Conservation (phyloP, 2,113 vertebrate species). For the Perca schrenkii region DNA sequence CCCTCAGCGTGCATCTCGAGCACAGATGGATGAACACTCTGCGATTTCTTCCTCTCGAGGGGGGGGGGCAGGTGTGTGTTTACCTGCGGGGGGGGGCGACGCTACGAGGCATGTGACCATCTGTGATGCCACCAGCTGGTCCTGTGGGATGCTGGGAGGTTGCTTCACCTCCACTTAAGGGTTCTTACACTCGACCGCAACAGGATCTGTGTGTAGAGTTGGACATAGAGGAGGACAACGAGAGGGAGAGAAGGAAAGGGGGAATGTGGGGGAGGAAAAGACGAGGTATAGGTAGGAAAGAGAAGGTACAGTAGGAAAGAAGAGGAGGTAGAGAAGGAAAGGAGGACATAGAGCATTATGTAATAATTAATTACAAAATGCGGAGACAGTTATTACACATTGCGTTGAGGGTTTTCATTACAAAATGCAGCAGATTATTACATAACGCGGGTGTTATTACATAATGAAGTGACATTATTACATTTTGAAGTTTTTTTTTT, state of each 20-base stretch:
- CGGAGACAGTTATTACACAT: too few relatives aligned
- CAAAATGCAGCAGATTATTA: too few relatives aligned
- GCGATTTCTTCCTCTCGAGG: neutral
- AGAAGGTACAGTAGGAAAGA: too few relatives aligned
- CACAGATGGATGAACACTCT: constrained; percentile 7
- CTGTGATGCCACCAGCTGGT: constrained; percentile 9
- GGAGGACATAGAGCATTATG: too few relatives aligned
- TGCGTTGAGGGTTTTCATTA: too few relatives aligned
- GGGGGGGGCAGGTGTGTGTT: neutral
- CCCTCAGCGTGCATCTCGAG: neutral
- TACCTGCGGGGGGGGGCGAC: constrained; percentile 23
- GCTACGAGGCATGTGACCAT: neutral
- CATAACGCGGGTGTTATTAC: too few relatives aligned
- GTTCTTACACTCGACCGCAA: neutral
- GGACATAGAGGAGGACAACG: neutral
- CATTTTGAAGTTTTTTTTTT: too few relatives aligned
- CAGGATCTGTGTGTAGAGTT: neutral
- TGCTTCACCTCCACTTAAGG: neutral
- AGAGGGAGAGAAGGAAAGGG: neutral
- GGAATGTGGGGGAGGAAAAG: neutral
- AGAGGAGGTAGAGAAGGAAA: too few relatives aligned
- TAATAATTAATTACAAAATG: too few relatives aligned
- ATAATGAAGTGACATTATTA: too few relatives aligned
- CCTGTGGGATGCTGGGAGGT: neutral
- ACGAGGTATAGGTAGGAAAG: neutral